These are phyloP conservation scores for Pristionchus maxplancki DNA, from an alignment of 2,888 invertebrate species.

Conservation along the genomic window DNA sequence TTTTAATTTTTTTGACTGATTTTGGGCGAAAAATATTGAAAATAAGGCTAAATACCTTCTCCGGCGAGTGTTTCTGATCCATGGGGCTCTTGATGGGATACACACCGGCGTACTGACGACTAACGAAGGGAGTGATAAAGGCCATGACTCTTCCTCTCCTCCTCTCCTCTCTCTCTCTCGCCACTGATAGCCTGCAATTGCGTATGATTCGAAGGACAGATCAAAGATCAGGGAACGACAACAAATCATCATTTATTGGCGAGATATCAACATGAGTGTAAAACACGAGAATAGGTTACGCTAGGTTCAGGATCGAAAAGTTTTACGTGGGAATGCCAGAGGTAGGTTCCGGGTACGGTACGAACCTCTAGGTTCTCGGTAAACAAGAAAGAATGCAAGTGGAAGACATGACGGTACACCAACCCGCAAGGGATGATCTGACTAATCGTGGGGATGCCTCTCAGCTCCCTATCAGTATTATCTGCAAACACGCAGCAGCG, in stretches of 20 bases:
- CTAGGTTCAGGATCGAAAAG: no score
- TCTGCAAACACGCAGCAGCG: background rate
- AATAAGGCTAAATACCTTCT: background rate
- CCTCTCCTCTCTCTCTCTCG: background rate
- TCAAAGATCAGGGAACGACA: background rate
- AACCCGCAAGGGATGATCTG: background rate
- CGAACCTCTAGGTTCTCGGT: background rate
- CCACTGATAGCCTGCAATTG: conserved; percentile 19
- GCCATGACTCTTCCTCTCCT: conserved; percentile 8
- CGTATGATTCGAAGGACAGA: conserved; percentile 1
- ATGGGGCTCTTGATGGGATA: conserved; percentile 17
- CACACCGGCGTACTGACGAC: conserved; percentile 38
- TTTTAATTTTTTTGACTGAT: background rate
- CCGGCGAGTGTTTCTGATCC: background rate
- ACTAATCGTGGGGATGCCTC: conserved; percentile 32
- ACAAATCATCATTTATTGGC: background rate
- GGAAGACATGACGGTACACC: background rate
- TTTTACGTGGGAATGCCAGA: no score
- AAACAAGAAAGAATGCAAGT: background rate
- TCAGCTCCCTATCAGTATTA: background rate
- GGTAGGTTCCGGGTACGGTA: no score
- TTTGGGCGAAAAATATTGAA: background rate
- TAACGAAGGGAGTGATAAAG: conserved; percentile 51
- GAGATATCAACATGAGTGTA: no score
- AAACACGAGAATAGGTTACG: no score